These are phyloP conservation scores for Regulus satrapa DNA, from an alignment of 2,113 vertebrate genomes.

Conservation along the genomic window DNA sequence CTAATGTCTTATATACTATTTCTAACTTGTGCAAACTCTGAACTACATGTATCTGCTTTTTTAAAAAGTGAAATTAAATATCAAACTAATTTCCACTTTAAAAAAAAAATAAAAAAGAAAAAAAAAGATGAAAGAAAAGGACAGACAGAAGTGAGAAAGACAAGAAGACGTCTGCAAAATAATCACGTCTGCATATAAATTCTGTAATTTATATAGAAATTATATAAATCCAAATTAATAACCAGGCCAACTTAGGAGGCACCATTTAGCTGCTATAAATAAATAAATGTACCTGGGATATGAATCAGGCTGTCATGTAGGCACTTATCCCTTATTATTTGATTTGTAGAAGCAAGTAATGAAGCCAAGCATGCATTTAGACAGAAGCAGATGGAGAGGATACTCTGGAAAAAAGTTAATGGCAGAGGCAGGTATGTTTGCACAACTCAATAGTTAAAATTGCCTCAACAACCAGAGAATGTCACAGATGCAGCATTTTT, in stretches of 20 bases:
- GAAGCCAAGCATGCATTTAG: not conserved
- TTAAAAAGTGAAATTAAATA: not conserved
- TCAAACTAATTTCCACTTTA: not conserved
- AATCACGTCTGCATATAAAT: too few species aligned
- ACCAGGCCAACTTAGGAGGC: not conserved
- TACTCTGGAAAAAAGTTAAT: not conserved
- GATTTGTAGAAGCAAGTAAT: not conserved
- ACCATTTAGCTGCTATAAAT: not conserved
- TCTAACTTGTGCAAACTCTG: not conserved
- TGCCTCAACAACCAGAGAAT: not conserved
- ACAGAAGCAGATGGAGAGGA: not conserved
- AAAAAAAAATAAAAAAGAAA: not conserved
- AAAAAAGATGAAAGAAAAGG: not conserved
- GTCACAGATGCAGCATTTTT: not conserved
- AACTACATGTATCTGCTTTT: not conserved
- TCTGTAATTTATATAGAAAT: too few species aligned
- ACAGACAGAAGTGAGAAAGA: not conserved
- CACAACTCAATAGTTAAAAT: not conserved
- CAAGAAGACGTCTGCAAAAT: not conserved
- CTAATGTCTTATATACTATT: not conserved
- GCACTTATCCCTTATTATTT: not conserved
- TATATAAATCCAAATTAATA: not conserved
- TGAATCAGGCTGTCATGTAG: not conserved
- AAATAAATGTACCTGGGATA: not conserved
- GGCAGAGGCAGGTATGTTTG: not conserved